phyloP scores from a whole-genome alignment of 2,797 vertebrate genomes.

The Pelodytes ibericus region DNA sequence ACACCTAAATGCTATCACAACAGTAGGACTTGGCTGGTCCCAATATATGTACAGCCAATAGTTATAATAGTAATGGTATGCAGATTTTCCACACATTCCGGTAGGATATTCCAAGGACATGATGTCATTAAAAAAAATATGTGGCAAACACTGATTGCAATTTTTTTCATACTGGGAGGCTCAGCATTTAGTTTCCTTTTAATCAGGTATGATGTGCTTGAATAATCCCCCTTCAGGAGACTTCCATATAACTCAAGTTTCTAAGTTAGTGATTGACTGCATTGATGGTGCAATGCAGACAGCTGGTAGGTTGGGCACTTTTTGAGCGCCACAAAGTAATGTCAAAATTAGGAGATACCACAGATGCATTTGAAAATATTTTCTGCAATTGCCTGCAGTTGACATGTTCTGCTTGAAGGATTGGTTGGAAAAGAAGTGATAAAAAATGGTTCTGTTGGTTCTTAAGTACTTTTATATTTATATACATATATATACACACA shows the following conservation, averaged over 20 bases:
- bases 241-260: background rate
- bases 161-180: background rate
- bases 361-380: no score
- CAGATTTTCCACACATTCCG: background rate
- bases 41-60: background rate
- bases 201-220: background rate
- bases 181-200: background rate
- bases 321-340: no score
- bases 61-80: background rate
- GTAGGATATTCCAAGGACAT: background rate
- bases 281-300: no score
- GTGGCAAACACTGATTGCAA: background rate
- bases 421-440: no score
- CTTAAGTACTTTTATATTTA: no score
- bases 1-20: background rate
- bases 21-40: conserved; percentile 1
- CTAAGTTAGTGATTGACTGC: no score
- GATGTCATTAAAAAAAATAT: background rate
- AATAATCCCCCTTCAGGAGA: background rate
- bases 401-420: no score
- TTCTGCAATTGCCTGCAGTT: no score
- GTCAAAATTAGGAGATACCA: no score
- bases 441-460: no score
- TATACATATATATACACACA: no score
- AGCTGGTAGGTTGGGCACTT: no score